Evolutionary conservation across 2,113 vertebrate species (phyloP).

Genomic region (Megaceryle maxima): DNA sequence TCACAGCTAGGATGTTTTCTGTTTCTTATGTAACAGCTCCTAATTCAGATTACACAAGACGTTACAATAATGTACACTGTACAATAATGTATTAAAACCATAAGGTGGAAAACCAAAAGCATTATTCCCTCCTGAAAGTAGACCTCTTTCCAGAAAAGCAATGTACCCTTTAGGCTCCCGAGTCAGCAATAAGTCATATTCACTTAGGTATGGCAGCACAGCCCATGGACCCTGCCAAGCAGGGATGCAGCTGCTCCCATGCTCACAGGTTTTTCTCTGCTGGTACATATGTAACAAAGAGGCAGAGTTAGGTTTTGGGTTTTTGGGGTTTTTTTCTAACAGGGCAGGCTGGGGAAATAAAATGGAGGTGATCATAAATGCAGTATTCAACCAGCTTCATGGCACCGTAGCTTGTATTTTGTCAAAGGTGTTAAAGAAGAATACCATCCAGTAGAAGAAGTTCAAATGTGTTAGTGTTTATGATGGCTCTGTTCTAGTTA

Average conservation of each 20-base stretch:
- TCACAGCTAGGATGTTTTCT: not conserved
- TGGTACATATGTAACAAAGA: not conserved
- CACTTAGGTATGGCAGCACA: not conserved
- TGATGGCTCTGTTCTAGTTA: not conserved
- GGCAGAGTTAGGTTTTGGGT: not conserved
- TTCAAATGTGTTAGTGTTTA: not conserved
- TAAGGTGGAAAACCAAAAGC: not conserved
- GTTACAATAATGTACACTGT: not conserved
- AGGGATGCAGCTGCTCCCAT: not conserved
- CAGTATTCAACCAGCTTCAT: not conserved
- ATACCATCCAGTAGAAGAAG: not conserved
- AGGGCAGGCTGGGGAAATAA: not conserved
- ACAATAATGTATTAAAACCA: not conserved
- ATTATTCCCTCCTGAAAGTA: constrained; percentile 4
- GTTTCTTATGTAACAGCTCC: not conserved
- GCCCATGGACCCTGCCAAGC: not conserved
- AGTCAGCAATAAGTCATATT: not conserved
- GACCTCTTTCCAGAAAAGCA: not conserved
- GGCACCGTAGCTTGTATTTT: not conserved
- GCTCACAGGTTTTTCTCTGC: not conserved
- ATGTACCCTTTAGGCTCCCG: not conserved
- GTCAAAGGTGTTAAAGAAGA: not conserved
- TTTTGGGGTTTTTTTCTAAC: not conserved
- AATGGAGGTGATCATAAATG: not conserved
- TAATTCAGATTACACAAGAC: constrained; percentile 27